Base-by-base conservation (phyloP, 2,113 vertebrate genomes). In the Coptodon rendalli region DNA sequence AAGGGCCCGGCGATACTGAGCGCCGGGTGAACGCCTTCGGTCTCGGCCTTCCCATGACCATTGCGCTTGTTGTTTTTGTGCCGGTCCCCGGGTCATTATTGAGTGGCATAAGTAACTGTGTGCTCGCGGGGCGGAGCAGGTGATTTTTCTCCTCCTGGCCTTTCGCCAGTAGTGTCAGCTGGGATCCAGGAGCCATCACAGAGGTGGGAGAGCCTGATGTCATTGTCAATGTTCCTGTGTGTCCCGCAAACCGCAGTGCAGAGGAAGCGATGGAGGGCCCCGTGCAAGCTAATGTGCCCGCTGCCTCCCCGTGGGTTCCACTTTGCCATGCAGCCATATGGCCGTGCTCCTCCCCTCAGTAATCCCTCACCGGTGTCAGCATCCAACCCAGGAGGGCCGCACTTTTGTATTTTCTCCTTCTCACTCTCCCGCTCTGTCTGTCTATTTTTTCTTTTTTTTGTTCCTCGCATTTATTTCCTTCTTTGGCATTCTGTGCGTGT, bases 181-280 rank as follows among this genome's bases (percentile, higher is more conserved):
- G 91, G 93, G 93, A 91, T 78, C 88, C 89, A 53, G 90, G 85
- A 87, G 92, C 93, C 89, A 80, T 93, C 91, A 81, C 87, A 80
- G 88, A 91, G 91, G 89, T 90, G 92, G 93, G 84, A 91, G 86
- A 76, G 89, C 88, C 90, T 92, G 94, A 95, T 96, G 93, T 95
- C 94, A 95, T 95, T 93, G 90, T 92, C 89, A 83, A 85, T 94
- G 94, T 92, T 93, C 88, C 92, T 89, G 85, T 83, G 93, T 87
- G 88, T 91, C 95, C 93, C 90, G 83, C 92, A 90, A 91, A 92
- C 95, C 92, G 95, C 95, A 95, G 93, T 95, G 94, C 95, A 94
- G 95, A 92, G 94, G 95, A 91, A 73, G 91, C 87, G 86, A 83
- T 83, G 92, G 89, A 86, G 90, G 93, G 89, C 87, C 92, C 91